Evolutionary conservation across 2,797 vertebrate genomes (phyloP).

Genomic region (Coregonus suidteri): DNA sequence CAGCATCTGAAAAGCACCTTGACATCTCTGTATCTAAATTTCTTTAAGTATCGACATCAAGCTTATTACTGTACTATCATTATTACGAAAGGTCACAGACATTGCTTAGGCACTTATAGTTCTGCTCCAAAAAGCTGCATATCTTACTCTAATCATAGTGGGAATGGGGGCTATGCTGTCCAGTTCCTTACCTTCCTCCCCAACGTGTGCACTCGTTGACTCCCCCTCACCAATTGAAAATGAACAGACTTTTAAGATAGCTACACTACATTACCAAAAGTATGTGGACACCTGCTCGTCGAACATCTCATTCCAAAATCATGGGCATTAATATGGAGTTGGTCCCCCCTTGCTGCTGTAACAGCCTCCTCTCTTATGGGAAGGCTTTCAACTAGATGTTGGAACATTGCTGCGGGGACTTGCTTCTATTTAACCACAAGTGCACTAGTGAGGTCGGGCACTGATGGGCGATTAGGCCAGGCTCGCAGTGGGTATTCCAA

Average conservation of each 20-base stretch:
- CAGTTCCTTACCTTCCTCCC: neutral
- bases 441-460: too few relatives aligned
- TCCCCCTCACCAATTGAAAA: neutral
- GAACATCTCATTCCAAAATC: too few relatives aligned
- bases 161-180: neutral
- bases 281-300: too few relatives aligned
- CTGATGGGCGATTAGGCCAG: too few relatives aligned
- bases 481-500: too few relatives aligned
- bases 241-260: neutral
- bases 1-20: neutral
- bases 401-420: too few relatives aligned
- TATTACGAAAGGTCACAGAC: constrained; percentile 3
- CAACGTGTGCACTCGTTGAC: neutral
- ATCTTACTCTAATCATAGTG: neutral
- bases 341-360: too few relatives aligned
- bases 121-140: neutral
- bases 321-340: too few relatives aligned
- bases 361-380: too few relatives aligned
- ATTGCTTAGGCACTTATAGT: constrained; percentile 36
- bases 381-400: too few relatives aligned
- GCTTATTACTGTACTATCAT: neutral
- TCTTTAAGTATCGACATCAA: neutral
- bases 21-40: neutral
- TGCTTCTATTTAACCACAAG: too few relatives aligned
- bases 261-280: too few relatives aligned